Percentiles rank a stretch among this genome's conserved stretches.
phyloP scores from a whole-genome alignment of 2,888 invertebrate species.

The Xiphydria camelus region DNA sequence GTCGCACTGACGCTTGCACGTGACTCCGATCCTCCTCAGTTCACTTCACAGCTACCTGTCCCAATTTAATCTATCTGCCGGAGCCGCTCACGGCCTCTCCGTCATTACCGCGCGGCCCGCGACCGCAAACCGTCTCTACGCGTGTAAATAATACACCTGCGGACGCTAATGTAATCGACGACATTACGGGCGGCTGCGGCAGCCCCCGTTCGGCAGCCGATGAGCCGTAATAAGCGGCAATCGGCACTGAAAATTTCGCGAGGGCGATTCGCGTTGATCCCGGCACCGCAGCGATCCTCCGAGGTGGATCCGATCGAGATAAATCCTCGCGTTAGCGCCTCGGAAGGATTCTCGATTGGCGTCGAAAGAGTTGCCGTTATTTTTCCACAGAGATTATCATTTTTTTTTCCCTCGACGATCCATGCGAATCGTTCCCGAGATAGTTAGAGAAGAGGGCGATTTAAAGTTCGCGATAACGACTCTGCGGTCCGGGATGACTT shows the following conservation, averaged over 20 bases:
- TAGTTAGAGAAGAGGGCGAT: no score
- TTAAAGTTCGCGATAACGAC: no score
- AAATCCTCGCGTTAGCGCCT: no score
- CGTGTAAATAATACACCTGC: slow-evolving; percentile 50
- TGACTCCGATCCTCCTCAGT: slow-evolving; percentile 48
- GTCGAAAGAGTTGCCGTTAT: no score
- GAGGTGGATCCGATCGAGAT: neutral
- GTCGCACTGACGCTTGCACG: slow-evolving; percentile 41
- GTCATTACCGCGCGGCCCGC: slow-evolving; percentile 20
- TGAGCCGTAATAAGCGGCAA: slow-evolving; percentile 32
- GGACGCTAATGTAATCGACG: slow-evolving; percentile 32
- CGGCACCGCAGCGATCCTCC: neutral
- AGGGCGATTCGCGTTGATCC: slow-evolving; percentile 26
- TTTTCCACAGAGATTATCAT: no score
- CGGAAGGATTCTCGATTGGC: no score
- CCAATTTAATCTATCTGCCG: slow-evolving; percentile 47
- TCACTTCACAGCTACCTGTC: slow-evolving; percentile 48
- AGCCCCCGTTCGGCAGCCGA: slow-evolving; percentile 30
- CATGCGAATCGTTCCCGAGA: no score
- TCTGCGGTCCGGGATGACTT: no score
- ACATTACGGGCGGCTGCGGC: slow-evolving; percentile 17
- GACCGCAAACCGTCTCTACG: slow-evolving; percentile 44
- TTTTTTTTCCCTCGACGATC: no score
- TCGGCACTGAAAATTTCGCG: slow-evolving; percentile 32
- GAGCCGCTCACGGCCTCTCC: neutral